Base-by-base conservation (phyloP, 2,888 invertebrate species). In the Peribatodes rhomboidaria region DNA sequence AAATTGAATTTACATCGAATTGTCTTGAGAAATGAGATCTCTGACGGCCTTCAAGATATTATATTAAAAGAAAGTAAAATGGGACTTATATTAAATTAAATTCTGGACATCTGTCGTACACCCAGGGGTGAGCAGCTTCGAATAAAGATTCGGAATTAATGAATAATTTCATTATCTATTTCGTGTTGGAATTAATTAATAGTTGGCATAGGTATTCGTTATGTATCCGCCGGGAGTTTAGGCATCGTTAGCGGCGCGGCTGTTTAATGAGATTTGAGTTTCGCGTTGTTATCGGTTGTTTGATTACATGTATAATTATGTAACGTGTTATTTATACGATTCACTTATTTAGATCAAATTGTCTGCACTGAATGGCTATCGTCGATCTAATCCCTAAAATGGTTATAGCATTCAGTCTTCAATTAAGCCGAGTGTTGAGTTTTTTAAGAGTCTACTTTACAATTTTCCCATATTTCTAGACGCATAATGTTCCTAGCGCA, bases 81-180 rank as follows among this genome's bases (percentile, higher is more conserved):
- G 82, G 75, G 80, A 75, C 78, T 85, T 80, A 85, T 84, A 85
- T 89, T 85, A 88, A 88, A 88, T 90, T 87, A 87, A 89, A 87
- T 86, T 85, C 82, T 78, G 87, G 88, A 90, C 90, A 90, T 89
- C 89, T 90, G 89, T 87, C 85, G 88, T 87, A 86, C 85, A 85
- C 78, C 78, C 76, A 58, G 66, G 67, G 70, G 71, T 59, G 72
- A 70, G 77, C 78, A 52, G 78, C 79, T 82, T 79, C 78, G 80
- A 81, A 82, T 73, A 76, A 79, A 81, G 81, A 83, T 86, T 86
- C 74, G 68, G 82, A 80, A 85, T 86, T 87, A 87, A 89, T 88
- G 84, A 89, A 88, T 89, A 86, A 83, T 85, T 87, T 76, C 82
- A 83, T 83, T 81, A 81, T 77, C 79, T 76, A 82, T 80, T 80